These are phyloP conservation scores for Falcunculus frontatus DNA, from an alignment of 2,113 vertebrate species.

Conservation along the genomic window DNA sequence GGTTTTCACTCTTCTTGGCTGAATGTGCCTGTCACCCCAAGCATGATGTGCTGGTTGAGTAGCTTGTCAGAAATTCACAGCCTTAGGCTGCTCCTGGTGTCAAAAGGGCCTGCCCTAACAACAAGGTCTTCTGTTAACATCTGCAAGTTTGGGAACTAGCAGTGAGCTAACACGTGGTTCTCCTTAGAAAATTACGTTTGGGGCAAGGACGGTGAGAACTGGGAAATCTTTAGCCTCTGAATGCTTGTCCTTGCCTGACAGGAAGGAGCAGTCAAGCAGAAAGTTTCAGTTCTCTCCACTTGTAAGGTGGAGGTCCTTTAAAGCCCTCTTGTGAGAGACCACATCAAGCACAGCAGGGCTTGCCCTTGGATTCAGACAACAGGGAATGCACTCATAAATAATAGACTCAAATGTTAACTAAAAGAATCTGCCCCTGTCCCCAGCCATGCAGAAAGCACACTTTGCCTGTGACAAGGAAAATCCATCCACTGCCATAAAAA, in stretches of 20 bases:
- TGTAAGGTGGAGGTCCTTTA: background rate
- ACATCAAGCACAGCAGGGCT: background rate
- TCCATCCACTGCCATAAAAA: background rate
- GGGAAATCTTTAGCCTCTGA: background rate
- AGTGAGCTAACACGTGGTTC: background rate
- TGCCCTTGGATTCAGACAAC: background rate
- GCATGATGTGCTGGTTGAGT: background rate
- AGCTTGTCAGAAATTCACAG: background rate
- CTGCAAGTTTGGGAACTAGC: background rate
- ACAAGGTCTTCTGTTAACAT: background rate
- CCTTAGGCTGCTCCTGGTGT: background rate
- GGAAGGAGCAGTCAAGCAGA: background rate
- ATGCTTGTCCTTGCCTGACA: background rate
- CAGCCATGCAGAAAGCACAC: background rate
- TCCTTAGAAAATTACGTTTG: background rate
- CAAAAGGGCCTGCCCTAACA: background rate
- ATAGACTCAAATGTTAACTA: conserved; percentile 35
- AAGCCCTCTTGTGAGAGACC: background rate
- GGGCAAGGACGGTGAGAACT: background rate
- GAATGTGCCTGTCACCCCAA: rapidly evolving
- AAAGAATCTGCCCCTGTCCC: background rate
- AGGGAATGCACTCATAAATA: conserved; percentile 34
- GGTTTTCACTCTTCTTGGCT: background rate
- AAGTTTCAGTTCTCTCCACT: background rate
- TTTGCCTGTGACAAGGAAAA: background rate